phyloP scores from a whole-genome alignment of 2,888 invertebrate genomes.

The Dioctria rufipes region DNA sequence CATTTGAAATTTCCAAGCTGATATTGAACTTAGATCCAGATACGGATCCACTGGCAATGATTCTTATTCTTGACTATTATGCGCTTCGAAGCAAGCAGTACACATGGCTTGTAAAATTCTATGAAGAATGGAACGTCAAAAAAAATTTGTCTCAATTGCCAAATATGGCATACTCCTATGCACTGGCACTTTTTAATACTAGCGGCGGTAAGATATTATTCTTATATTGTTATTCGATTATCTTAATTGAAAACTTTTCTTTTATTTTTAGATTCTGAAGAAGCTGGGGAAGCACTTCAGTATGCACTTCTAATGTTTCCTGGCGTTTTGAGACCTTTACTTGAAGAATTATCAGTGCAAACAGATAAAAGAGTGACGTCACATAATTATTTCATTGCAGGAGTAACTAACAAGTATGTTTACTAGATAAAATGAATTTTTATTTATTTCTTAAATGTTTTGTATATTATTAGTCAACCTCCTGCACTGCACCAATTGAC shows the following conservation, averaged over 20 bases:
- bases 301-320: slow-evolving; percentile 88
- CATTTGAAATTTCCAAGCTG: slow-evolving; percentile 89
- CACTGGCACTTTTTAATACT: slow-evolving; percentile 80
- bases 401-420: slow-evolving; percentile 66
- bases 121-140: slow-evolving; percentile 75
- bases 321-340: slow-evolving; percentile 78
- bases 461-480: slow-evolving; percentile 72
- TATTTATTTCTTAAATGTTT: slow-evolving; percentile 32
- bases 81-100: slow-evolving; percentile 84
- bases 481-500: slow-evolving; percentile 80
- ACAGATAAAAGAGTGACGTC: slow-evolving; percentile 77
- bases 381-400: slow-evolving; percentile 71
- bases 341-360: slow-evolving; percentile 84
- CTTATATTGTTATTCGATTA: too few species aligned
- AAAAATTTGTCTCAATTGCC: slow-evolving; percentile 86
- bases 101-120: slow-evolving; percentile 78
- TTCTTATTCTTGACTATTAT: slow-evolving; percentile 86
- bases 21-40: slow-evolving; percentile 84
- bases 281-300: slow-evolving; percentile 79
- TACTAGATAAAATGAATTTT: background rate
- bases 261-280: slow-evolving; percentile 65
- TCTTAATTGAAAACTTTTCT: slow-evolving; percentile 8
- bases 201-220: slow-evolving; percentile 67
- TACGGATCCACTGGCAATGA: slow-evolving; percentile 82
- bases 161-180: slow-evolving; percentile 88